Conservation (phyloP, 2,113 vertebrate species). For the Montifringilla adamsi region DNA sequence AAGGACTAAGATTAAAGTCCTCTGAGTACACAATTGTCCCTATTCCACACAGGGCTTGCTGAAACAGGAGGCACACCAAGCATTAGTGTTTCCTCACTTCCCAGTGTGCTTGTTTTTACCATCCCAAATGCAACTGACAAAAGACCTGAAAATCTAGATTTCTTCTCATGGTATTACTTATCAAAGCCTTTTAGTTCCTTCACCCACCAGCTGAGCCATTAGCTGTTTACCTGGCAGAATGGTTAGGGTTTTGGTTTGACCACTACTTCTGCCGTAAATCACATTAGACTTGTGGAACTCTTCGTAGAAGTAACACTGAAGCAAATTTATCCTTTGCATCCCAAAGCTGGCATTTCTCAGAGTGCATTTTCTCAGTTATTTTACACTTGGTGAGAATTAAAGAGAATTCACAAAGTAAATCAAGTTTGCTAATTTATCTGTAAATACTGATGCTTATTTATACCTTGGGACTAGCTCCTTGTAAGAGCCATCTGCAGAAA, state of each 20-base stretch:
- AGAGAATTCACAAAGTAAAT: background rate
- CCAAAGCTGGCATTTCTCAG: background rate
- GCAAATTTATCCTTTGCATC: background rate
- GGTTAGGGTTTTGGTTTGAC: background rate
- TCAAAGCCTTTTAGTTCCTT: background rate
- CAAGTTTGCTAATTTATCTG: background rate
- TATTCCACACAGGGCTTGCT: background rate
- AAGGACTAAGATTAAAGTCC: background rate
- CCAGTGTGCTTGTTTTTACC: background rate
- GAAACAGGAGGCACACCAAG: background rate
- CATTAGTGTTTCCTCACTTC: background rate
- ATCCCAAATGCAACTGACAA: background rate
- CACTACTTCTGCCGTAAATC: background rate
- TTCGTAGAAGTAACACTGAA: background rate
- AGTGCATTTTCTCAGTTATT: background rate
- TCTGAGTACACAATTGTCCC: background rate
- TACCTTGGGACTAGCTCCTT: background rate
- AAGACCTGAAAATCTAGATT: background rate
- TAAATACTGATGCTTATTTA: background rate
- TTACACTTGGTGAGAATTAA: background rate
- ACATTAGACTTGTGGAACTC: background rate
- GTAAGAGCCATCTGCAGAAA: background rate
- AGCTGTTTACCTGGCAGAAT: background rate
- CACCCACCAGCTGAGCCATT: background rate
- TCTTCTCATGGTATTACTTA: background rate